Percentiles rank a stretch among this genome's conserved stretches.
Conservation (phyloP, 2,797 vertebrate genomes). For the Knipowitschia caucasica region DNA sequence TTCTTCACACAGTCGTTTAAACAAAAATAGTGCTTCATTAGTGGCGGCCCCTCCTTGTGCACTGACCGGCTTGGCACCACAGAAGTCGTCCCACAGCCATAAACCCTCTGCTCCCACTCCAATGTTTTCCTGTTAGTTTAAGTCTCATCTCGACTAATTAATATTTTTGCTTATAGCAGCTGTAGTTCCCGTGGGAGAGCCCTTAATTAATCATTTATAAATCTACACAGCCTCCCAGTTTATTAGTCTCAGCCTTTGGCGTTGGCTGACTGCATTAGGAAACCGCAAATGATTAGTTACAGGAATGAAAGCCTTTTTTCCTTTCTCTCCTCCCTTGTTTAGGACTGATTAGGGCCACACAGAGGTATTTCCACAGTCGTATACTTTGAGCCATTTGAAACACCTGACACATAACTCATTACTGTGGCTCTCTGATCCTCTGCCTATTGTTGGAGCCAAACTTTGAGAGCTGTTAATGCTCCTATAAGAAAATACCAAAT, state of each 20-base stretch:
- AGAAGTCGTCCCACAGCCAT: constrained; percentile 59
- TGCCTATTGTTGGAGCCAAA: constrained; percentile 63
- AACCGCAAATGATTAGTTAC: constrained; percentile 85
- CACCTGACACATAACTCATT: constrained; percentile 73
- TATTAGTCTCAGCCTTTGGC: constrained; percentile 83
- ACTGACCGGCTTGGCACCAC: constrained; percentile 36
- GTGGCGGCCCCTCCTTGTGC: constrained; percentile 26
- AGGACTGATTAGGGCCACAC: constrained; percentile 78
- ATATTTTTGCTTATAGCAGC: constrained; percentile 85
- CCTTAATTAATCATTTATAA: constrained; percentile 88
- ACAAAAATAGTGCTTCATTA: constrained; percentile 3
- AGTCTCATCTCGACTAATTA: constrained; percentile 84
- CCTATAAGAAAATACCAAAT: constrained; percentile 50
- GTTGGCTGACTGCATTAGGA: constrained; percentile 80
- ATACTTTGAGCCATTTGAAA: constrained; percentile 68
- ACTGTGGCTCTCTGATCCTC: constrained; percentile 65
- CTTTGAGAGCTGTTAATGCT: constrained; percentile 60
- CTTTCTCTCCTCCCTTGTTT: constrained; percentile 67
- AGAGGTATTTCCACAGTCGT: constrained; percentile 72
- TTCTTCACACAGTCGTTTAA: constrained; percentile 2
- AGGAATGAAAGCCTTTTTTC: constrained; percentile 73
- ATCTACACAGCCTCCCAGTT: constrained; percentile 84
- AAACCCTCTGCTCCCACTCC: constrained; percentile 53
- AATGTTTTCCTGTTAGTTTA: constrained; percentile 84
- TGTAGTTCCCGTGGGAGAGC: constrained; percentile 73